Conservation (phyloP, 2,113 vertebrate species). For the Nematolebias whitei region DNA sequence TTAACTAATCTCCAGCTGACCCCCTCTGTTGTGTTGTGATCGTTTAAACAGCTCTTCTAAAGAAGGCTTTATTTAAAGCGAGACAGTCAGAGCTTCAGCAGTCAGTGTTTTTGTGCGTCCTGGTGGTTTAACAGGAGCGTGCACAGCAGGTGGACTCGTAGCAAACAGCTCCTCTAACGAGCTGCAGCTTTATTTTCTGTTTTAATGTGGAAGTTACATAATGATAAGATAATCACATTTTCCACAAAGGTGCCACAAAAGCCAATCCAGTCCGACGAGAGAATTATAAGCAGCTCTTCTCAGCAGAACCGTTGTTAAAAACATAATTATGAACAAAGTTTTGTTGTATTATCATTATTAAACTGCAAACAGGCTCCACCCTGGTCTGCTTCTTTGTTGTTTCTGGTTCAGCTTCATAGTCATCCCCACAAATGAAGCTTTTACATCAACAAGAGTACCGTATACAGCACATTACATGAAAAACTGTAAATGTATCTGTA, state of each 20-base stretch:
- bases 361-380: neutral
- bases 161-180: too few species aligned
- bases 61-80: neutral
- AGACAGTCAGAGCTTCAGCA: neutral
- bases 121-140: neutral
- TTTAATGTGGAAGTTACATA: neutral
- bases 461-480: too few species aligned
- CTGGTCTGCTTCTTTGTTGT: neutral
- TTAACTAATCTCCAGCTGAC: neutral
- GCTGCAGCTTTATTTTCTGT: neutral
- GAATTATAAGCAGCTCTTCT: neutral
- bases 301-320: neutral
- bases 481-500: too few species aligned
- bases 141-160: conserved; percentile 15
- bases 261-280: neutral
- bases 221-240: too few species aligned
- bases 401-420: too few species aligned
- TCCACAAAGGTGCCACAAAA: neutral
- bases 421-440: too few species aligned
- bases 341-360: neutral
- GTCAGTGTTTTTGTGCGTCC: neutral
- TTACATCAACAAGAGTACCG: too few species aligned
- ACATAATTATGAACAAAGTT: neutral
- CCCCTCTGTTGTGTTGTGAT: neutral
- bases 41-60: neutral